Base-by-base conservation (phyloP, 2,888 invertebrate species). In the Bombyx huttoni region DNA sequence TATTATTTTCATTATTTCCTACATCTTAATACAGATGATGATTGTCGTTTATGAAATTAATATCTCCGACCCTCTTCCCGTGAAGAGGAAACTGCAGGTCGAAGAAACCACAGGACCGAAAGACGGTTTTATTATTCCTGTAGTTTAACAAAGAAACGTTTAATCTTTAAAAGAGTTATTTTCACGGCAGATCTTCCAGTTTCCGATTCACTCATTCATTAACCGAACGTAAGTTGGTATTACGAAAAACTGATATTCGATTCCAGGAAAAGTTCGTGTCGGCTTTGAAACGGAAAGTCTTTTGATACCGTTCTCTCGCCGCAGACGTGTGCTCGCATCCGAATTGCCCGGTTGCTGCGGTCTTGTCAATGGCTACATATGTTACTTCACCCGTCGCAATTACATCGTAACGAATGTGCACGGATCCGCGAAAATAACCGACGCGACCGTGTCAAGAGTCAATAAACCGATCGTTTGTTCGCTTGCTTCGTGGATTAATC, bases 311-410 rank as follows among this genome's bases (percentile, higher is more conserved):
- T 57, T 53, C 54, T 53, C 54, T 7, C 47, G 12, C 52, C 53
- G 48, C 51, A 50, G 51, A 51, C 34, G 14, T 34, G 34, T 61
- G 64, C 62, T 61, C 63, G 62, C 63, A 63, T 63, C 73, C 69
- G 62, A 60, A 59, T 61, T 60, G 59, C 57, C 58, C 57, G 59
- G 65, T 64, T 64, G 24, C 24, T 24, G 59, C 67, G 66, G 40
- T 40, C 12, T 8, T 7, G 40, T 40, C 40, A 40, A 40, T 40
- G 7, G 40, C 40, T 12, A 63, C 65, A 67, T 67, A 67, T 67
- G 66, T 65, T 67, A 66, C 64, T 67, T 62, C 55, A 40, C 63
- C 55, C 52, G 56, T 54, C 55, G 58, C 62, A 65, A 65, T 65
- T 61, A 61, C 57, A 53, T 51, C 50, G 53, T 54, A 58, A 62